A percentile compares a stretch with the other conserved stretches of the same genome.
phyloP scores from a whole-genome alignment of 2,113 vertebrate species.

The Hystrix brachyura region DNA sequence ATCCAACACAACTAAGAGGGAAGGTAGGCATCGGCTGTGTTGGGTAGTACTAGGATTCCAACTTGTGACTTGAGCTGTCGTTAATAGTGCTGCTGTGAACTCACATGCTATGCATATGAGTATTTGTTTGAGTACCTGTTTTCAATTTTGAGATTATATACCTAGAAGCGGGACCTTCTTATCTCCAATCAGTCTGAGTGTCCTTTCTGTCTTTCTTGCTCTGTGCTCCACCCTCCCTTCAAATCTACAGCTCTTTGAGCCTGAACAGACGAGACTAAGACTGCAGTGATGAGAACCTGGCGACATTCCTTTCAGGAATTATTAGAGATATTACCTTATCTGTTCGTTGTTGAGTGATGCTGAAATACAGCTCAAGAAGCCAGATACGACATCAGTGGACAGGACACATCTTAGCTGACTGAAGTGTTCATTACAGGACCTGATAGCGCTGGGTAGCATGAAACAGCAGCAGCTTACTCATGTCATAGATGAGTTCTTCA shows the following conservation, averaged over 20 bases:
- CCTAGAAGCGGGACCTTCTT: neutral
- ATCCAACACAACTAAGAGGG: neutral
- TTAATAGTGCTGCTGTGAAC: neutral
- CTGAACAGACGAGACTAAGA: slow-evolving; percentile 18
- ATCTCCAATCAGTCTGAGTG: neutral
- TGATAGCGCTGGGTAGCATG: neutral
- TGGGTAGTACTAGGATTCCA: neutral
- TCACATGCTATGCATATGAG: neutral
- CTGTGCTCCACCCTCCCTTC: neutral
- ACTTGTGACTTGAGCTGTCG: fast-evolving
- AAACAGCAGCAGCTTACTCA: neutral
- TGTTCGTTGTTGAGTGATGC: slow-evolving; percentile 31
- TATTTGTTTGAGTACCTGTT: neutral
- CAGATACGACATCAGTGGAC: neutral
- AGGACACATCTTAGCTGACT: neutral
- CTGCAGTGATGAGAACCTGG: neutral
- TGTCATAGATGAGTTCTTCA: neutral
- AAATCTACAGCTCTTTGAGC: neutral
- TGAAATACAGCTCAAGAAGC: slow-evolving; percentile 17
- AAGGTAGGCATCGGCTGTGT: neutral
- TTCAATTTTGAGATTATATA: neutral
- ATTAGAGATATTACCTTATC: slow-evolving; percentile 59
- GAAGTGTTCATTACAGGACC: neutral
- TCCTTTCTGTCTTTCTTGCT: slow-evolving; percentile 31
- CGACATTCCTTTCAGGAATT: neutral